phyloP scores from a whole-genome alignment of 1,140 invertebrate genomes.

The Diploscapter pachys region DNA sequence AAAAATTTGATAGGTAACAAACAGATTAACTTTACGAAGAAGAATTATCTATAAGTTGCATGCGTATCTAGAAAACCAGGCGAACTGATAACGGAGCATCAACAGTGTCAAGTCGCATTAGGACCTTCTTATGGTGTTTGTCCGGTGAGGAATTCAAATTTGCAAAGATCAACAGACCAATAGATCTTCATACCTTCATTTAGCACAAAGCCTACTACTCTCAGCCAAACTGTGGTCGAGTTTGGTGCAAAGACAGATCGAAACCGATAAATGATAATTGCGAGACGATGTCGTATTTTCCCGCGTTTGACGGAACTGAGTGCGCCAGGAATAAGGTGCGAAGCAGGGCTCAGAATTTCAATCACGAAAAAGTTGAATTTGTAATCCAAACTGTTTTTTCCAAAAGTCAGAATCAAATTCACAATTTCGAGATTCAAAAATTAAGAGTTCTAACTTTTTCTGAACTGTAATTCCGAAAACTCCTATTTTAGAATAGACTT shows the following conservation, averaged over 20 bases:
- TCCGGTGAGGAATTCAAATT: constrained; percentile 11
- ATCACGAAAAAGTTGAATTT: neutral
- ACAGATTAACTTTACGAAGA: constrained; percentile 9
- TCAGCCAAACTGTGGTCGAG: constrained; percentile 43
- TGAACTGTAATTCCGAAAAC: too few relatives aligned
- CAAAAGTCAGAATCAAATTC: too few relatives aligned
- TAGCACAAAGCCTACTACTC: constrained; percentile 21
- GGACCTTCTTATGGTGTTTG: constrained; percentile 47
- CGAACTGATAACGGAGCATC: constrained; percentile 25
- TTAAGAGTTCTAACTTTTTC: too few relatives aligned
- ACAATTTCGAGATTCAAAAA: too few relatives aligned
- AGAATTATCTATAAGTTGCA: constrained; percentile 14
- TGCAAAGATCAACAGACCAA: neutral
- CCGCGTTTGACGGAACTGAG: constrained; percentile 49
- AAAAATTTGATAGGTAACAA: constrained; percentile 17
- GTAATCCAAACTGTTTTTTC: too few relatives aligned
- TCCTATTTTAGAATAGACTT: too few relatives aligned
- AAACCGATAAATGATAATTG: constrained; percentile 39
- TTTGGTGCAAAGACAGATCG: constrained; percentile 50
- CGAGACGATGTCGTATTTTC: constrained; percentile 49
- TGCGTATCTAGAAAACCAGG: constrained; percentile 9
- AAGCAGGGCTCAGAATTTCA: neutral
- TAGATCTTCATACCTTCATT: constrained; percentile 16
- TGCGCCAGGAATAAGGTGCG: constrained; percentile 43
- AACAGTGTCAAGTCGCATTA: constrained; percentile 48